A percentile compares a stretch with the other conserved stretches of the same genome.
phyloP scores from a whole-genome alignment of 2,888 invertebrate genomes.

The Augiades crinisus region DNA sequence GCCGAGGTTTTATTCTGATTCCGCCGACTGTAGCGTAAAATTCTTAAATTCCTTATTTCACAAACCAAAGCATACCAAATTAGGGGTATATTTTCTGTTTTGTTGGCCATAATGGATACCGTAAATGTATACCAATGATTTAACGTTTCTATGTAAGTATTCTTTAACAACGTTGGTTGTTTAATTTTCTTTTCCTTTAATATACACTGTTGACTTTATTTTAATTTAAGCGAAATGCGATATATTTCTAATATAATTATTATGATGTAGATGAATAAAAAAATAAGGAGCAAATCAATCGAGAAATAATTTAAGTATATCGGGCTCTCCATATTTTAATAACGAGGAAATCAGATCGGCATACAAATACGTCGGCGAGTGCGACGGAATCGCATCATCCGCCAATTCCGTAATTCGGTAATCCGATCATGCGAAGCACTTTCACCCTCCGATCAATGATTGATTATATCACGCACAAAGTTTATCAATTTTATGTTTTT shows the following conservation, averaged over 20 bases:
- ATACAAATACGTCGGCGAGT: conserved; percentile 23
- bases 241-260: no score
- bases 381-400: conserved; percentile 20
- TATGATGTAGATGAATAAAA: no score
- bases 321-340: no score
- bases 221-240: no score
- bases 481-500: conserved; percentile 3
- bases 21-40: conserved; percentile 13
- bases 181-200: conserved; percentile 7
- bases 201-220: no score
- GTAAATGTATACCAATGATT: conserved; percentile 3
- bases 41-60: conserved; percentile 13
- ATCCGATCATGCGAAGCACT: conserved; percentile 25
- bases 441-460: conserved; percentile 22
- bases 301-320: no score
- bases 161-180: no score
- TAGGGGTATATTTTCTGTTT: conserved; percentile 10
- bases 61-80: conserved; percentile 19
- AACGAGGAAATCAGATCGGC: no score
- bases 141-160: no score
- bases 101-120: conserved; percentile 9
- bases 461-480: conserved; percentile 24
- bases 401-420: conserved; percentile 24
- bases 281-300: no score
- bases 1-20: conserved; percentile 32